Evolutionary conservation across 1,140 invertebrate species (phyloP).

Genomic region (Caenorhabditis elegans): WBcel235 BX284606.5:887501-888000

Average conservation of each 20-base stretch:
- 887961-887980: no score
- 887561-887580: slow-evolving; percentile 61
- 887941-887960: no score
- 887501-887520: no score
- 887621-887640: slow-evolving; percentile 61
- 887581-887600: slow-evolving; percentile 64
- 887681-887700: slow-evolving; percentile 64
- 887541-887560: slow-evolving; percentile 60
- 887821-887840: no score
- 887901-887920: no score
- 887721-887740: slow-evolving; percentile 61
- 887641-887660: slow-evolving; percentile 58
- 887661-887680: slow-evolving; percentile 61
- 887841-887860: no score
- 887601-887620: slow-evolving; percentile 59
- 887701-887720: slow-evolving; percentile 52
- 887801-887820: not conserved
- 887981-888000: no score
- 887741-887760: slow-evolving; percentile 52
- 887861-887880: no score
- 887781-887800: slow-evolving; percentile 61
- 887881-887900: no score
- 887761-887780: slow-evolving; percentile 57
- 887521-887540: no score
- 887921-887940: no score